phyloP scores from a whole-genome alignment of 2,797 vertebrate genomes.

The Fistularia tabacaria region DNA sequence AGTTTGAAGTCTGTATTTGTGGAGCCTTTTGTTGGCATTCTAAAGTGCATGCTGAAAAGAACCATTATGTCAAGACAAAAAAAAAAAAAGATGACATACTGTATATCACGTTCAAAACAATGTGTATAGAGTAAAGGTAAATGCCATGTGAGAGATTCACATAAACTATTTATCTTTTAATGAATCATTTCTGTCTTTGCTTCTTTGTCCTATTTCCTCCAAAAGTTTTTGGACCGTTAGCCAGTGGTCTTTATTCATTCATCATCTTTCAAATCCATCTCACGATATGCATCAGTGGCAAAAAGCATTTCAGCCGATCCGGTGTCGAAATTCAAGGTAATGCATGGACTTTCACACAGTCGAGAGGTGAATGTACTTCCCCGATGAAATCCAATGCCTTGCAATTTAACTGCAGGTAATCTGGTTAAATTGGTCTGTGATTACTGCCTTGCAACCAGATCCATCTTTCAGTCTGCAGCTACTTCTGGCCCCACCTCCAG shows the following conservation, averaged over 20 bases:
- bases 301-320: too few relatives aligned
- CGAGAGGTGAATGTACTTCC: too few relatives aligned
- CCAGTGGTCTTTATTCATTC: background rate
- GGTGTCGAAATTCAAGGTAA: too few relatives aligned
- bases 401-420: too few relatives aligned
- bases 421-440: too few relatives aligned
- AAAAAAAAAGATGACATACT: conserved; percentile 37
- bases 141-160: conserved; percentile 69
- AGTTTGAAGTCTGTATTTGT: conserved; percentile 80
- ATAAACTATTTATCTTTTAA: conserved; percentile 78
- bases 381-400: too few relatives aligned
- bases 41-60: conserved; percentile 85
- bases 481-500: too few relatives aligned
- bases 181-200: conserved; percentile 37
- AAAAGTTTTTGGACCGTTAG: background rate
- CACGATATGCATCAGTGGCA: too few relatives aligned
- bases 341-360: too few relatives aligned
- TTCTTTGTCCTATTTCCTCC: conserved; percentile 7
- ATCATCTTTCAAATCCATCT: too few relatives aligned
- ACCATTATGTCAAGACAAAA: conserved; percentile 74
- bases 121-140: conserved; percentile 71
- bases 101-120: conserved; percentile 63
- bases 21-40: conserved; percentile 83
- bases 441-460: too few relatives aligned
- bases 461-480: too few relatives aligned